These are phyloP conservation scores for Drymonia ruficornis DNA, from an alignment of 2,888 invertebrate species.

Conservation along the genomic window DNA sequence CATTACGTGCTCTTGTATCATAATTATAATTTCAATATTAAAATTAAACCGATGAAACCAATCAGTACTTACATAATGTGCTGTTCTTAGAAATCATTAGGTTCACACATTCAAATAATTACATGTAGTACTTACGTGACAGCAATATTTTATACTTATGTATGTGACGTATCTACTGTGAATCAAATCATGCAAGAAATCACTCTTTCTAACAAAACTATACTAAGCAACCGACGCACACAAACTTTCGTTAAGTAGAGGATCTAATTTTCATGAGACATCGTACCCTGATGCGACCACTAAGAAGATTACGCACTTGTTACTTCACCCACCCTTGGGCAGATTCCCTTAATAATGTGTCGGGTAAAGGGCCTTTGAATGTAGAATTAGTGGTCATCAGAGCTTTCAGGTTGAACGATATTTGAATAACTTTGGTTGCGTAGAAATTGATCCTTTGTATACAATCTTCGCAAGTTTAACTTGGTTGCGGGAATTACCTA, in stretches of 20 bases:
- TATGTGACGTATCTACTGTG: too few relatives aligned
- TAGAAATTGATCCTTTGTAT: background rate
- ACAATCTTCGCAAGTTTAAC: background rate
- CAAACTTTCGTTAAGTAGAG: conserved; percentile 51
- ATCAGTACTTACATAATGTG: too few relatives aligned
- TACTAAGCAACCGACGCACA: conserved; percentile 5
- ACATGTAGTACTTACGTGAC: too few relatives aligned
- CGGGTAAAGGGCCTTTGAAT: conserved; percentile 50
- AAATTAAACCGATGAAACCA: too few relatives aligned
- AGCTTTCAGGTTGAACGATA: conserved; percentile 39
- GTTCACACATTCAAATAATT: too few relatives aligned
- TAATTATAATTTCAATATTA: too few relatives aligned
- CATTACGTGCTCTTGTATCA: too few relatives aligned
- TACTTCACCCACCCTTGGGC: conserved; percentile 51
- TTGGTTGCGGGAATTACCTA: background rate
- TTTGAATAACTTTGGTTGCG: conserved; percentile 22
- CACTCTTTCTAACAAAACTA: background rate
- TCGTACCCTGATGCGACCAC: conserved; percentile 62
- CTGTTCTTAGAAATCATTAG: too few relatives aligned
- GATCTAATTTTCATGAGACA: conserved; percentile 68
- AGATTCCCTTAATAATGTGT: conserved; percentile 53
- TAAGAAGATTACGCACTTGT: conserved; percentile 69
- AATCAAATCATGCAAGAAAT: too few relatives aligned
- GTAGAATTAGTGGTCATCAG: conserved; percentile 51
- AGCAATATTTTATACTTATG: too few relatives aligned